A percentile compares a stretch with the other conserved stretches of the same genome.
Evolutionary conservation across 2,888 invertebrate species (phyloP).

Genomic region (Podotricha telesiphe): DNA sequence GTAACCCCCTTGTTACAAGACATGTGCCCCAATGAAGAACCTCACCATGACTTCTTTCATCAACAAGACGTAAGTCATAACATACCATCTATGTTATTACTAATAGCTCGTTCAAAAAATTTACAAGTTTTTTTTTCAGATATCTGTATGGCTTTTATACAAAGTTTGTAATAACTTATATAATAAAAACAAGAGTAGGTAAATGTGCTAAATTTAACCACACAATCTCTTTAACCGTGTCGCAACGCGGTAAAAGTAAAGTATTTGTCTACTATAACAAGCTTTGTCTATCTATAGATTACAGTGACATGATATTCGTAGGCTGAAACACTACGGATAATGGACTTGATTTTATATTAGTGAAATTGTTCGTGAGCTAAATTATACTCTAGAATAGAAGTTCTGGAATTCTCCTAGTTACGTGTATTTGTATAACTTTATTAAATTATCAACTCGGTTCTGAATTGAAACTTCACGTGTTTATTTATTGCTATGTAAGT

Average conservation of each 20-base stretch:
- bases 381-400: neutral
- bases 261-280: conserved; percentile 31
- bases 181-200: neutral
- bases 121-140: too few species aligned
- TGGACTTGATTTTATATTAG: conserved; percentile 5
- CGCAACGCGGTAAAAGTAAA: conserved; percentile 35
- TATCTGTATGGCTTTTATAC: neutral
- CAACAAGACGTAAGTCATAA: conserved; percentile 82
- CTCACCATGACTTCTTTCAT: conserved; percentile 84
- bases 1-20: conserved; percentile 84
- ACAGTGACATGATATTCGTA: conserved; percentile 18
- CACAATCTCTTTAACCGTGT: conserved; percentile 34
- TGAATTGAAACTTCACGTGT: neutral
- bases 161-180: neutral
- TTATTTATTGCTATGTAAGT: neutral
- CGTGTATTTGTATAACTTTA: neutral
- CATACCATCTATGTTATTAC: neutral
- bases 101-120: neutral
- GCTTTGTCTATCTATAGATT: conserved; percentile 35
- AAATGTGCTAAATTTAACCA: conserved; percentile 31
- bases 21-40: conserved; percentile 81
- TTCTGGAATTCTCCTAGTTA: neutral
- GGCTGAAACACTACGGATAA: conserved; percentile 5
- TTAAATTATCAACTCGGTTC: neutral
- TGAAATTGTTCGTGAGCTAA: neutral